Percentiles rank a stretch among this genome's conserved stretches.
phyloP scores from a whole-genome alignment of 2,797 vertebrate species.

The Arnoldichthys spilopterus region DNA sequence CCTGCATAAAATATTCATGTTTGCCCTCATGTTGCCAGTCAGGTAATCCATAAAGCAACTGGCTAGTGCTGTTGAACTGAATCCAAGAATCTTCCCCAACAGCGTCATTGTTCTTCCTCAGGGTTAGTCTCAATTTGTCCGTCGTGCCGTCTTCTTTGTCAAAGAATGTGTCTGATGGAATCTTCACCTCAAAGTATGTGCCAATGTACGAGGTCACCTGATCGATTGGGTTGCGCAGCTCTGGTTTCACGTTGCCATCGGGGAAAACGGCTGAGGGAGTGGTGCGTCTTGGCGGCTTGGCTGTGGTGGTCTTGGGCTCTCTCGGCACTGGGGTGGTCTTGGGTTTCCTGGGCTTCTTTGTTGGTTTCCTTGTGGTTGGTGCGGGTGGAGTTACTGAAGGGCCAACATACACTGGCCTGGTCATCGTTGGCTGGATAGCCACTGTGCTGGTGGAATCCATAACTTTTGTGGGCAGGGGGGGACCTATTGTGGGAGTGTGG shows the following conservation, averaged over 20 bases:
- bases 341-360: slow-evolving; percentile 76
- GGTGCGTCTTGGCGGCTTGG: slow-evolving; percentile 80
- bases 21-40: slow-evolving; percentile 86
- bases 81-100: slow-evolving; percentile 94
- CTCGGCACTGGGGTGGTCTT: slow-evolving; percentile 83
- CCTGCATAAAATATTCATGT: slow-evolving; percentile 96
- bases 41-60: slow-evolving; percentile 95
- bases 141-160: slow-evolving; percentile 95
- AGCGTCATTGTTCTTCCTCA: slow-evolving; percentile 87
- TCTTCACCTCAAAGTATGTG: slow-evolving; percentile 97
- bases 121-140: slow-evolving; percentile 91
- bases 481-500: slow-evolving; percentile 90
- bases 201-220: slow-evolving; percentile 93
- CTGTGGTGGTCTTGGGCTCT: slow-evolving; percentile 84
- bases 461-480: slow-evolving; percentile 90
- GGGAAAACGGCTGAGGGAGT: slow-evolving; percentile 80
- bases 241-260: slow-evolving; percentile 83
- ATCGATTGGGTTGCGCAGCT: slow-evolving; percentile 92
- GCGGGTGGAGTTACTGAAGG: slow-evolving; percentile 88
- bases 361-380: slow-evolving; percentile 86
- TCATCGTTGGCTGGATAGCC: slow-evolving; percentile 88
- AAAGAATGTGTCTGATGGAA: slow-evolving; percentile 94
- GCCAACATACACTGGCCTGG: slow-evolving; percentile 84
- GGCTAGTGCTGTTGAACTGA: slow-evolving; percentile 97
- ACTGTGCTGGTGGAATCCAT: slow-evolving; percentile 84